phyloP scores from a whole-genome alignment of 2,113 vertebrate genomes.

The Sebastes schlegelii region DNA sequence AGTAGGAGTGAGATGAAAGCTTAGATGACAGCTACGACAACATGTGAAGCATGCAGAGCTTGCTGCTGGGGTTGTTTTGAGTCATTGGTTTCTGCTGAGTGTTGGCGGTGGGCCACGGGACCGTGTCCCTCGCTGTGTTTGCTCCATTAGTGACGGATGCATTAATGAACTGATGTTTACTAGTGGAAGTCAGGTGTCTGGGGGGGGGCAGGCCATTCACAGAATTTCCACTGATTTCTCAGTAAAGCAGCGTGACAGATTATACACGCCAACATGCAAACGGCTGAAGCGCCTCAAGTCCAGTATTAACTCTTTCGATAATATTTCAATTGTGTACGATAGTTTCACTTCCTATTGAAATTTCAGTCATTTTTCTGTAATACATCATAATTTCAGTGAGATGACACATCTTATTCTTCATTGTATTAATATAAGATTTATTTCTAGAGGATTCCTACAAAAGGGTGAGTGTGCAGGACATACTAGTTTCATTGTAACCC shows the following conservation, averaged over 20 bases:
- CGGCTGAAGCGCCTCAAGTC: background rate
- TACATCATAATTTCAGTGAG: background rate
- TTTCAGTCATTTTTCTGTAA: background rate
- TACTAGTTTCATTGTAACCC: background rate
- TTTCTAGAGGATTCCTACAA: background rate
- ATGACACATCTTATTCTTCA: background rate
- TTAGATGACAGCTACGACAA: constrained; percentile 31
- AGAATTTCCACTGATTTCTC: constrained; percentile 48
- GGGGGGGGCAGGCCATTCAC: constrained; percentile 30
- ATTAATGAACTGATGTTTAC: constrained; percentile 69
- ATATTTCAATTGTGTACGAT: background rate
- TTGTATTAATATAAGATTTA: background rate
- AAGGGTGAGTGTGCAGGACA: background rate
- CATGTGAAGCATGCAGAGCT: constrained; percentile 36
- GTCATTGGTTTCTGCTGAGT: constrained; percentile 29
- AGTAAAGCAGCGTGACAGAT: constrained; percentile 48
- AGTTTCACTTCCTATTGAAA: background rate
- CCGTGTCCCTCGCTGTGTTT: constrained; percentile 34
- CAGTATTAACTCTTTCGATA: background rate
- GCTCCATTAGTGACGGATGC: constrained; percentile 52
- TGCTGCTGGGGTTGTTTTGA: constrained; percentile 41
- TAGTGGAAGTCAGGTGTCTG: constrained; percentile 54
- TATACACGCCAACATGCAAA: constrained; percentile 25
- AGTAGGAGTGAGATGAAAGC: constrained; percentile 41
- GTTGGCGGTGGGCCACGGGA: constrained; percentile 33